Base-by-base conservation (phyloP, 2,888 invertebrate species). In the Sthenelais limicola region DNA sequence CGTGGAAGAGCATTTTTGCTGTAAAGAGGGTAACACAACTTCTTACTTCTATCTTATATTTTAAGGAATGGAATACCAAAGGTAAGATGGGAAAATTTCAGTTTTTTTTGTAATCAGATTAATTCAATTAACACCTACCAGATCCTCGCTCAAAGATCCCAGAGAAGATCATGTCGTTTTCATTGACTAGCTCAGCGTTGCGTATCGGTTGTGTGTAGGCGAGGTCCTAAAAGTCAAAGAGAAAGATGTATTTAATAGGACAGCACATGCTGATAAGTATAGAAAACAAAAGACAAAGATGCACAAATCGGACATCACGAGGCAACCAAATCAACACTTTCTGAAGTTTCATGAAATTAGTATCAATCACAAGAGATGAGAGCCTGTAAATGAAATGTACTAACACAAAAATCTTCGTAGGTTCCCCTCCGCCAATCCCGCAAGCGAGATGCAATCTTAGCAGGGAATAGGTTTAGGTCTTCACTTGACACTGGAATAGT, bases 71-170 rank as follows among this genome's bases (percentile, higher is more conserved):
- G n/a, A n/a, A n/a, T 24, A 52, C 24, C 9, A 52, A n/a, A 18
- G 21, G 24, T 7, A 52, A 52, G 21, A 52, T 52, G 24, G 15
- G 18, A 52, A 18, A 52, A n/a, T n/a, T 21, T 52, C 21, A 15
- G 21, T 18, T 52, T 9, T 52, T 52, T 15, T 52, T 52, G 9
- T 52, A 15, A 18, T n/a, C n/a, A n/a, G n/a, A n/a, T n/a, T n/a
- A 52, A 15, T 52, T 52, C 9, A 9, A 21, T 15, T 56, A 56
- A 28, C 7, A 49, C 30, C 48, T 62, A 92, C 92, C 91, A 80
- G 92, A 92, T 72, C 93, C 93, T 78, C 95, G 90, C n/a, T 93
- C 92, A 76, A 96, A 90, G 24, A 92, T 90, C n/a, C 93, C 93
- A 80, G 91, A 91, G 86, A 94, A 96, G 81, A 93, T 83, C 43